Base-by-base conservation (phyloP, 2,113 vertebrate genomes). In the Taurulus bubalis region DNA sequence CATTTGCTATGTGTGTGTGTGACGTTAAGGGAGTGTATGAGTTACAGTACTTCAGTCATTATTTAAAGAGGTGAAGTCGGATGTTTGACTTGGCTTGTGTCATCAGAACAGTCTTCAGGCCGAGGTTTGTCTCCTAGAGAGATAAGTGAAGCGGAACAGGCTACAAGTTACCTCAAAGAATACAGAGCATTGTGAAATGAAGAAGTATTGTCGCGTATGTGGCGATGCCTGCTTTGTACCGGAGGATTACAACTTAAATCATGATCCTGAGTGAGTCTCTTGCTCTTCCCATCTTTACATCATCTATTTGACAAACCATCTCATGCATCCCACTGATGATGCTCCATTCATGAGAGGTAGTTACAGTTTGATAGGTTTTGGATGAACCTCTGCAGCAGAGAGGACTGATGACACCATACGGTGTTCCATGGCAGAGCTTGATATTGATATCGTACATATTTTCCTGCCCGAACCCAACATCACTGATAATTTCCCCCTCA, bases 1-100 rank as follows among this genome's bases (percentile, higher is more conserved):
- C 38, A 45, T 60, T 75, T 53, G 3, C n/a, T n/a, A 6, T 72
- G 32, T 42, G 56, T 72, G 55, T 49, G 55, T 47, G 12, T 73
- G 76, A 45, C 3, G 30, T 40, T 38, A 22, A 16, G 9, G 28
- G 74, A 72, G 74, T 68, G 82, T 58, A 22, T 51, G 63, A 65
- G 69, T 40, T 32, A 18, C n/a, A 7, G 26, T 15, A 42, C 63
- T 75, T 45, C 62, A 85, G 80, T 91, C 84, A 88, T 67, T 86
- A 45, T 73, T 85, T 69, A 59, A 55, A 79, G 66, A 90, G 80
- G 38, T 9, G 36, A 66, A 60, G 75, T 5, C 53, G 69, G 65
- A 63, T 85, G 87, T 92, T 88, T 88, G 86, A 75, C 80, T 87
- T 90, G 75, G 67, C 68, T 62, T 76, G 20, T 82, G 42, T 63